Base-by-base conservation (phyloP, 2,888 invertebrate genomes). In the Drosophila mimetica region DNA sequence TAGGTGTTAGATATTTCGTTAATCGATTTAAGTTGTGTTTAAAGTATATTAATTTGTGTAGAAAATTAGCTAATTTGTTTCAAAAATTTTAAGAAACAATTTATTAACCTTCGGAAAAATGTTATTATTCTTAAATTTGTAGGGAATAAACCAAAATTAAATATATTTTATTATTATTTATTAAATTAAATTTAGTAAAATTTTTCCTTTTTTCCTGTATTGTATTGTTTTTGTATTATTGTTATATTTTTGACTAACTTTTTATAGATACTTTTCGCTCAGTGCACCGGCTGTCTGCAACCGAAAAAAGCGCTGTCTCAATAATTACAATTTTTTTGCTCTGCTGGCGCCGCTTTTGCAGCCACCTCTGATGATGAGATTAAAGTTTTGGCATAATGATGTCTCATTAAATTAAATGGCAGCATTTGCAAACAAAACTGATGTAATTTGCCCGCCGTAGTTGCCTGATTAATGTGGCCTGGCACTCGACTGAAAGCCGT, bases 371-470 rank as follows among this genome's bases (percentile, higher is more conserved):
- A 34, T 44, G 52, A 65, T 64, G 71, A 52, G 71, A 71, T 71
- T 71, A 71, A 71, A 71, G 71, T 71, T 64, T 64, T 55, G 72
- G 66, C 66, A 72, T 72, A 72, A 72, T 71, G 72, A 72, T 59
- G 72, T 51, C 74, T 74, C 74, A 63, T 74, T 73, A 69, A 69
- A 73, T 58, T 74, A 73, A 74, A 73, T 73, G 60, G 71, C 71
- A 53, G 32, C 65, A 71, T 58, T 71, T 71, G 25, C 25, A 20
- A 64, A 53, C 64, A 65, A 65, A 64, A 64, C 63, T 64, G 63
- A 44, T 63, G 64, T 64, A 65, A 65, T 65, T 64, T 63, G 63
- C 44, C 63, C 20, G 63, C 22, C 44, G 52, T 52, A 46, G 52
- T 37, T 52, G 44, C 8, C 64, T 53, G 64, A 65, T 65, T 65